Evolutionary conservation across 2,113 vertebrate genomes (phyloP), one percentile per base, ranked within the genome.

Genomic region (Corythornis madagascariensis): DNA sequence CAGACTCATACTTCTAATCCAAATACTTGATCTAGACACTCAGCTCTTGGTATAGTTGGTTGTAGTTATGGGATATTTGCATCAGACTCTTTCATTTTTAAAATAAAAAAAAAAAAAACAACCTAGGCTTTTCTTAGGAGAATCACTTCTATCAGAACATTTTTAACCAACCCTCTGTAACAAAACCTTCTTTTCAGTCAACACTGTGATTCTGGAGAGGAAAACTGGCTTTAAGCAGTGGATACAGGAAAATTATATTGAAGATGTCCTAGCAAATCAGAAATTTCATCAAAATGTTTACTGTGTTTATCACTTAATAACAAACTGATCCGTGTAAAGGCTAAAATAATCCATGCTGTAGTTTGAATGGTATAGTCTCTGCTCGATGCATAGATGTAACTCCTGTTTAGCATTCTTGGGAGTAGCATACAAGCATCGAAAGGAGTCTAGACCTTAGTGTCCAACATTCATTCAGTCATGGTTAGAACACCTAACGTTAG

Each of bases 401-500:
- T 94, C 91, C 92, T 70, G 55, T 63, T 66, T 66, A 42, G 92
- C 83, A 93, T 89, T 93, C 59, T 43, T 92, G 89, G 92, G 92
- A 95, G 88, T 66, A 87, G 90, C 92, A 96, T 9, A 86, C 83
- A 89, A 76, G 86, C 95, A 94, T 93, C 35, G 53, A 91, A 94
- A 75, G 89, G 94, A 93, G 93, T 88, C 89, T 83, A 92, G 69
- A 95, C 79, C 89, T 91, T 52, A 3, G 43, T 4, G 18, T 66
- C 69, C 72, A 72, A 38, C 94, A 71, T 71, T 64, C 94, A 71
- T 74, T 64, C 33, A 14, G 15, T 15, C 90, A 64, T 6, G 9
- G 60, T 87, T 53, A 65, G 35, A 82, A 48, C 5, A 3, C 24
- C 9, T 12, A 71, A 75, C 1, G 21, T 24, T 31, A 61, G 63